These are phyloP conservation scores for Nycticryphes semicollaris DNA, from an alignment of 2,113 vertebrate genomes.

Conservation along the genomic window DNA sequence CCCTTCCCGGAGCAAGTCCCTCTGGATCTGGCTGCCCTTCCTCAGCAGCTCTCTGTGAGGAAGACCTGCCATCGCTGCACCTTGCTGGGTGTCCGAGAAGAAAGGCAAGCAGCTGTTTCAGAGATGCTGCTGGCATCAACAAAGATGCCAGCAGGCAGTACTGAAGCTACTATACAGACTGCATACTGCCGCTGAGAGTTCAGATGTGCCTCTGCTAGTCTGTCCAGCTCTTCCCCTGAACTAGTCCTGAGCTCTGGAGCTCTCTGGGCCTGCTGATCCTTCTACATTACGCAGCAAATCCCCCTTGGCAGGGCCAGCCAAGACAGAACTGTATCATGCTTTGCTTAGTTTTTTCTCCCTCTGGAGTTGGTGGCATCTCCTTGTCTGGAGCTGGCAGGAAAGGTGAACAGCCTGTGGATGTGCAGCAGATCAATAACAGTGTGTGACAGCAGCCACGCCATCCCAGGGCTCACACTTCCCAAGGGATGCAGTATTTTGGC, in stretches of 20 bases:
- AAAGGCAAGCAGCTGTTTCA: not conserved
- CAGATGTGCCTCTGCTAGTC: not conserved
- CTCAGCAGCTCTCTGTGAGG: not conserved
- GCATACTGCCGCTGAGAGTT: not conserved
- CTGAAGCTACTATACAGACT: not conserved
- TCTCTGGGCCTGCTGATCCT: not conserved
- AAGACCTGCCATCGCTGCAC: not conserved
- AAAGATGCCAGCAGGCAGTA: not conserved
- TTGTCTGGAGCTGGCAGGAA: not conserved
- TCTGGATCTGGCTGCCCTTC: not conserved
- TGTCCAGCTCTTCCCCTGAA: not conserved
- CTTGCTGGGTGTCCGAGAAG: not conserved
- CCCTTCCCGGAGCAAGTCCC: not conserved
- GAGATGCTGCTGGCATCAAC: not conserved
- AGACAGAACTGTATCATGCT: not conserved
- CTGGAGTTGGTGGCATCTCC: not conserved
- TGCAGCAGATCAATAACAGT: not conserved
- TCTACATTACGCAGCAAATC: not conserved
- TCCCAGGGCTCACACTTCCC: not conserved
- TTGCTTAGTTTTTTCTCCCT: not conserved
- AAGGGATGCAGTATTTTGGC: not conserved
- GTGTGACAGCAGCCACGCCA: accelerated
- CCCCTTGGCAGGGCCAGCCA: not conserved
- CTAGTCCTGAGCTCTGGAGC: not conserved
- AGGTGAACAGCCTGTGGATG: not conserved